Conservation (phyloP, 2,113 vertebrate species). For the Neoarius graeffei region DNA sequence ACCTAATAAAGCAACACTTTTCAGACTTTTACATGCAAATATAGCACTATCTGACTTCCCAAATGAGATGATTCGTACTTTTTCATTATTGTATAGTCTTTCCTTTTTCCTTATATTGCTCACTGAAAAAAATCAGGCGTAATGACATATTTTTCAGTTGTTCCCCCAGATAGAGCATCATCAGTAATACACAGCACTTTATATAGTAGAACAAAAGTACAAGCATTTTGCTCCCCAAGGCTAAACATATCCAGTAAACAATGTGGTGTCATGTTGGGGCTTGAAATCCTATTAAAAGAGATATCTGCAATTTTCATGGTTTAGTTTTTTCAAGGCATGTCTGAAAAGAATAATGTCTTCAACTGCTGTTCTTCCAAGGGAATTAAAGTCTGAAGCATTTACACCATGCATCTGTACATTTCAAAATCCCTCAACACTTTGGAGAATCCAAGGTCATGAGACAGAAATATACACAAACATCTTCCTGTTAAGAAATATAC, state of each 20-base stretch:
- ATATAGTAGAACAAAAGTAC: background rate
- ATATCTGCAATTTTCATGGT: background rate
- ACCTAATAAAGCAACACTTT: background rate
- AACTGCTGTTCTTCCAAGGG: background rate
- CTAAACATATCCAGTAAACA: background rate
- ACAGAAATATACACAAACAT: background rate
- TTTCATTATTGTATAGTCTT: background rate
- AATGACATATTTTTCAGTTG: background rate
- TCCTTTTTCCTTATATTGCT: background rate
- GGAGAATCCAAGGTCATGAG: background rate
- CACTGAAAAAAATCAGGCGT: background rate
- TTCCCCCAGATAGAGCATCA: background rate
- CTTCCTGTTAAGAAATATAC: background rate
- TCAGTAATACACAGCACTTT: background rate
- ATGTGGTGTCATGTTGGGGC: background rate
- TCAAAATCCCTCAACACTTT: background rate
- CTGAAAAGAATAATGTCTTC: background rate
- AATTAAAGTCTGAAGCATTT: background rate
- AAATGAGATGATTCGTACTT: background rate
- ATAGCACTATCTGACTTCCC: background rate
- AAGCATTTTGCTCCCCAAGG: background rate
- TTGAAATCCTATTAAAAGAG: background rate
- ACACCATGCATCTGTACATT: background rate
- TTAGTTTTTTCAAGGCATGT: background rate
- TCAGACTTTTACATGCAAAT: background rate